Percentiles rank a stretch among this genome's conserved stretches.
phyloP scores from a whole-genome alignment of 2,797 vertebrate species.

The Cyprinella venusta region DNA sequence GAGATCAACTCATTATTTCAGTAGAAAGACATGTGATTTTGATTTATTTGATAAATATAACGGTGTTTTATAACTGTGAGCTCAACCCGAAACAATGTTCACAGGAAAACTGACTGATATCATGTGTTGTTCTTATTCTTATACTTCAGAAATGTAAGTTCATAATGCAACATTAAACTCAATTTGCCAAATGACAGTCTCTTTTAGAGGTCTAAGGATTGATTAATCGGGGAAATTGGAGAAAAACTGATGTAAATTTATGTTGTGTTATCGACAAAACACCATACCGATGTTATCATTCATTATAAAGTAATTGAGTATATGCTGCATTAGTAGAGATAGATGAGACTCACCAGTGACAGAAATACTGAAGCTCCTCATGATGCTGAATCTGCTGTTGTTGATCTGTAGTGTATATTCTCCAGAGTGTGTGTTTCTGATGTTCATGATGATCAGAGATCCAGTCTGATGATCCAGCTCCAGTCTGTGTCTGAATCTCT shows the following conservation, averaged over 20 bases:
- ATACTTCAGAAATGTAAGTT: too few species aligned
- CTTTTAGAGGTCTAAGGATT: too few species aligned
- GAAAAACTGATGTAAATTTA: too few species aligned
- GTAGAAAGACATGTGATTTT: background rate
- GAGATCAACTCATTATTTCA: background rate
- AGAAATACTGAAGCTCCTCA: background rate
- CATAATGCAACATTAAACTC: too few species aligned
- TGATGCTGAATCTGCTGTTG: background rate
- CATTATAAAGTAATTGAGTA: too few species aligned
- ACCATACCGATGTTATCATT: too few species aligned
- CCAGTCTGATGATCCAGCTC: background rate
- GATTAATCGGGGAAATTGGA: too few species aligned
- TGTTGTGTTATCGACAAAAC: too few species aligned
- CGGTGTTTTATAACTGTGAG: background rate
- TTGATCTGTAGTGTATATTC: fast-evolving
- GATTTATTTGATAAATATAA: too few species aligned
- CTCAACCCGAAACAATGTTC: background rate
- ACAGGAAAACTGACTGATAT: background rate
- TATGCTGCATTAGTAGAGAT: too few species aligned
- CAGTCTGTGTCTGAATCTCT: slow-evolving; percentile 1
- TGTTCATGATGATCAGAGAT: background rate
- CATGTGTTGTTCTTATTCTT: background rate
- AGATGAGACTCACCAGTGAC: background rate
- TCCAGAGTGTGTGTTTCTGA: background rate
- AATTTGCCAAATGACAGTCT: too few species aligned